Conservation (phyloP, 2,888 invertebrate species). For the Leptinotarsa rubiginosa region DNA sequence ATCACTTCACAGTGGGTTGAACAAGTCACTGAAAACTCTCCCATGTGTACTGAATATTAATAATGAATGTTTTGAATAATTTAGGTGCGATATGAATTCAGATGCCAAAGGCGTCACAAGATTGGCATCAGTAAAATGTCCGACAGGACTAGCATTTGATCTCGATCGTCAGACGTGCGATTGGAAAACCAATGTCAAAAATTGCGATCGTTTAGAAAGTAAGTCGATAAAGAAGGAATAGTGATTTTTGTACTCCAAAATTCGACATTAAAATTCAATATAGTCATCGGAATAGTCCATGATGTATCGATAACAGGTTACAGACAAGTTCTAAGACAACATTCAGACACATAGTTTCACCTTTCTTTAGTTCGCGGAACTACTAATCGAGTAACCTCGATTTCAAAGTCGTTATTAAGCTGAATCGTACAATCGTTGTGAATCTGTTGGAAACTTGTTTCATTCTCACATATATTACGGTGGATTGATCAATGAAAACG, state of each 20-base stretch:
- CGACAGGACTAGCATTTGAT: slow-evolving; percentile 92
- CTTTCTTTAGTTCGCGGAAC: slow-evolving; percentile 2
- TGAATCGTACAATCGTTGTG: neutral
- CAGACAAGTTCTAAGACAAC: neutral
- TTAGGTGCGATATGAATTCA: slow-evolving; percentile 92
- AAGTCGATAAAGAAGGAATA: slow-evolving; percentile 72
- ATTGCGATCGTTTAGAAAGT: slow-evolving; percentile 94
- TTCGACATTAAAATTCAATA: neutral
- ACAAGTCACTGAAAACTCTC: neutral
- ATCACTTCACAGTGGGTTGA: no score
- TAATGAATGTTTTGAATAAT: slow-evolving; percentile 52
- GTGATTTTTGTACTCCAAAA: slow-evolving; percentile 48
- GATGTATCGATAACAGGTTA: neutral
- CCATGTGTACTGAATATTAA: slow-evolving; percentile 11
- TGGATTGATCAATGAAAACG: no score
- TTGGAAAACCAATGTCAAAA: slow-evolving; percentile 96
- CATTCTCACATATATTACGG: neutral
- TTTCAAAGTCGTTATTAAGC: slow-evolving; percentile 12
- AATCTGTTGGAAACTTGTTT: slow-evolving; percentile 15
- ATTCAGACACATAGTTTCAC: neutral
- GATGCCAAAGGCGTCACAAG: slow-evolving; percentile 88
- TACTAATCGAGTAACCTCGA: slow-evolving; percentile 18
- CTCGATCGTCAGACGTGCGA: slow-evolving; percentile 95
- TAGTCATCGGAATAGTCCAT: neutral
- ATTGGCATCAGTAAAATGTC: slow-evolving; percentile 90